Base-by-base conservation (phyloP, 2,797 vertebrate genomes). In the Hippopotamyrus pictus region DNA sequence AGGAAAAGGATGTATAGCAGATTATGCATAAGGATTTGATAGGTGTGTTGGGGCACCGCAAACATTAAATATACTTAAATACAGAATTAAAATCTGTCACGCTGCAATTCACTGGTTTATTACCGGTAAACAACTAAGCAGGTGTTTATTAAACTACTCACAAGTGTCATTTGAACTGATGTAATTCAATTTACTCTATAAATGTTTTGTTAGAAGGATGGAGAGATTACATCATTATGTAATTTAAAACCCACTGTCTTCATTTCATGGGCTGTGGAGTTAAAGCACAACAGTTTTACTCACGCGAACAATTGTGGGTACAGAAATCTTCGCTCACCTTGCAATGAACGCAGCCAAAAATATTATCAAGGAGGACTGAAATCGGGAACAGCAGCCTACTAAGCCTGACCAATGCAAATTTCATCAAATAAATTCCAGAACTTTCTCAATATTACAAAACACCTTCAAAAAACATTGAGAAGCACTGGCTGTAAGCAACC, bases 81-180 rank as follows among this genome's bases (percentile, higher is more conserved):
- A 73, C 29, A 73, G 59, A 12, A 69, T 73, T 37, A 41, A 73
- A 73, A 73, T 46, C 69, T 73, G 41, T 82, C 76, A 82, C 3
- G 1, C 76, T 82, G 76, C 76, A 82, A 82, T n/a, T 85, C 82
- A 85, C n/a, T 85, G 82, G 82, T 85, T 85, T 85, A 82, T 82
- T 82, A 85, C 46, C 9, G 0, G 82, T 85, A 85, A 46, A 48
- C 46, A 85, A 25, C 76, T 85, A 29, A 50, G 44, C 19, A 48
- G 44, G 82, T 48, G 25, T 25, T 85, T 48, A 51, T 5, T 48
- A 25, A 25, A 85, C 48, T 25, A 48, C 33, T 87, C 53, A 53
- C 33, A 87, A 87, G 17, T 29, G 50, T 57, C 51, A 51, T 87
- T 51, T 41, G 17, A 57, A 59, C 51, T 87, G 86, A 86, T 29